Conservation (phyloP, 1,140 invertebrate genomes). For the Prorops nasuta region DNA sequence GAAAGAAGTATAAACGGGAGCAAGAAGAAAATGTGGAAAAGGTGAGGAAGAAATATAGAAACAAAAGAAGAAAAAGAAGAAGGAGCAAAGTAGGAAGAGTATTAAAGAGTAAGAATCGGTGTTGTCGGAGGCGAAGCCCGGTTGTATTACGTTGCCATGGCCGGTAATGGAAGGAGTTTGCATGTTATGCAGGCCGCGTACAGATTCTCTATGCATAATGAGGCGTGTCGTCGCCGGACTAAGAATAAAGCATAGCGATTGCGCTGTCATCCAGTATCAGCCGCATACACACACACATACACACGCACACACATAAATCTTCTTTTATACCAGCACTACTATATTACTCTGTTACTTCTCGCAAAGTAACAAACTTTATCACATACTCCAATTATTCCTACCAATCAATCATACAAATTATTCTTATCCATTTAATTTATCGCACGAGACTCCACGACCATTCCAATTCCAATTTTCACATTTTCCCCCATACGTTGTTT, state of each 20-base stretch:
- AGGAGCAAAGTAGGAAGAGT: no score
- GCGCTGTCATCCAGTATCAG: conserved; percentile 30
- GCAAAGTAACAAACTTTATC: no score
- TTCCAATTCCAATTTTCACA: no score
- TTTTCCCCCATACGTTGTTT: no score
- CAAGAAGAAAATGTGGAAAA: not conserved
- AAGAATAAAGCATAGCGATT: conserved; percentile 42
- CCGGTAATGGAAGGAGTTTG: conserved; percentile 46
- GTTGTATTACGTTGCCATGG: conserved; percentile 37
- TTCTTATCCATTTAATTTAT: no score
- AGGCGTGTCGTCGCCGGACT: conserved; percentile 43
- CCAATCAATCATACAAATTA: no score
- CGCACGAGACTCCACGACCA: no score
- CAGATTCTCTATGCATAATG: conserved; percentile 51
- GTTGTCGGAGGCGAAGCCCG: no score
- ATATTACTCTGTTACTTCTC: no score
- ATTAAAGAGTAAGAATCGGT: no score
- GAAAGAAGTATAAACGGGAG: not conserved
- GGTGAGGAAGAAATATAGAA: not conserved
- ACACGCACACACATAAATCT: not conserved
- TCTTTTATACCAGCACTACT: no score
- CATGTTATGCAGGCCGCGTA: conserved; percentile 50
- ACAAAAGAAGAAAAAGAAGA: not conserved
- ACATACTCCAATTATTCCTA: no score
- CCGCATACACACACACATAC: not conserved